Evolutionary conservation across 2,113 vertebrate species (phyloP).

Genomic region (Indri indri): DNA sequence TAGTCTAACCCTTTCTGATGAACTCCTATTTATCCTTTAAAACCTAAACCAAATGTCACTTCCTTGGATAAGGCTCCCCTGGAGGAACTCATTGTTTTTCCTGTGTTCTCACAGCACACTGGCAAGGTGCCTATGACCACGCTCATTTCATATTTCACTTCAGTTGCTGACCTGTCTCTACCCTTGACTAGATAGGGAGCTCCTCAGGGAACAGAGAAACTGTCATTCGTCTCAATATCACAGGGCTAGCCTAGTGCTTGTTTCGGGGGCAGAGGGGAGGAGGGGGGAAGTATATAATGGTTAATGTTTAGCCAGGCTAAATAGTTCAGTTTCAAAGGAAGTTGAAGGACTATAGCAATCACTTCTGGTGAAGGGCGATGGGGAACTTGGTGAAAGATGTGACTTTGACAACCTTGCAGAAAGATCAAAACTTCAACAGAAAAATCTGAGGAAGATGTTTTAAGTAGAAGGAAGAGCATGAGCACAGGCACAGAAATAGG

Average conservation of each 20-base stretch:
- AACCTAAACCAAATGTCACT: neutral
- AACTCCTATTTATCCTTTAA: neutral
- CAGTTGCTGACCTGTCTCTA: neutral
- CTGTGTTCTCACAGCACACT: neutral
- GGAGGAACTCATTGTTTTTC: neutral
- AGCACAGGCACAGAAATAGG: neutral
- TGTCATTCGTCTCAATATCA: neutral
- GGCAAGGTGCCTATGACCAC: neutral
- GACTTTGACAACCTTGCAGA: neutral
- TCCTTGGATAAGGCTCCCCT: neutral
- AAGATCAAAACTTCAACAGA: neutral
- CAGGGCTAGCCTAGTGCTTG: neutral
- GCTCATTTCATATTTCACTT: neutral
- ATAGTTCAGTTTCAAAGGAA: neutral
- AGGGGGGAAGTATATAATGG: fast-evolving
- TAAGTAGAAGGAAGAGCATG: neutral
- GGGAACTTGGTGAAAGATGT: neutral
- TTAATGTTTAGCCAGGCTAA: neutral
- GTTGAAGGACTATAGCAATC: neutral
- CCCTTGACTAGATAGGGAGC: neutral
- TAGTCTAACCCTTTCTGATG: neutral
- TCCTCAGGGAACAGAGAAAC: neutral
- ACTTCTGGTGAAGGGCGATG: neutral
- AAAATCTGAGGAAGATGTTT: neutral
- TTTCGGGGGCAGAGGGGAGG: neutral